Percentiles rank a stretch among this genome's conserved stretches.
Conservation (phyloP, 2,888 invertebrate species). For the Calameuta idolon region DNA sequence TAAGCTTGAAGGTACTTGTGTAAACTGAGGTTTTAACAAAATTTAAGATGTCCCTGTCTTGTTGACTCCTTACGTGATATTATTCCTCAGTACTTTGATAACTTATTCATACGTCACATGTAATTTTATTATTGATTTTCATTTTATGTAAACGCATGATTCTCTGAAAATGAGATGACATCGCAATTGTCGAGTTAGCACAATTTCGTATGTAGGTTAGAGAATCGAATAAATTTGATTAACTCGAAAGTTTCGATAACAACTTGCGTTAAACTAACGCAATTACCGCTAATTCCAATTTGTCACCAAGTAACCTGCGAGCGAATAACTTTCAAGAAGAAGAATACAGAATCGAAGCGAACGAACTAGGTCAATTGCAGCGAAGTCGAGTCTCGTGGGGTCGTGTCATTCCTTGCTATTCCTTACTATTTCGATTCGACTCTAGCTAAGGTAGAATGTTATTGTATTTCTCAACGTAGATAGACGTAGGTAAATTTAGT, state of each 20-base stretch:
- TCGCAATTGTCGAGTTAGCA: constrained; percentile 25
- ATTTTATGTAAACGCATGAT: background rate
- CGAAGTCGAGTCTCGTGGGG: background rate
- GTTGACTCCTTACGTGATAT: too few relatives aligned
- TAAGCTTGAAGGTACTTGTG: too few relatives aligned
- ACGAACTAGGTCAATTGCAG: constrained; percentile 35
- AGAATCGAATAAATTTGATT: constrained; percentile 40
- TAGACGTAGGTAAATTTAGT: too few relatives aligned
- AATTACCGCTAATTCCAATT: constrained; percentile 51
- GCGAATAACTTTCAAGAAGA: constrained; percentile 34
- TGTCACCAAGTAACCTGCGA: constrained; percentile 45
- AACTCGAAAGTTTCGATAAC: constrained; percentile 40
- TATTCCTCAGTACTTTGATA: too few relatives aligned
- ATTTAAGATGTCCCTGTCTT: too few relatives aligned
- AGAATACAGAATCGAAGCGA: constrained; percentile 35
- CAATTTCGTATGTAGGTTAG: constrained; percentile 22
- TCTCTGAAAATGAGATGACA: background rate
- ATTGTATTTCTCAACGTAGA: too few relatives aligned
- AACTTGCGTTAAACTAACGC: constrained; percentile 42
- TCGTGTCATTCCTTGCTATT: background rate
- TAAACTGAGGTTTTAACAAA: too few relatives aligned
- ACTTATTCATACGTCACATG: too few relatives aligned
- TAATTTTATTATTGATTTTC: too few relatives aligned
- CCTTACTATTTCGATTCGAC: background rate
- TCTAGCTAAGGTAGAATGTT: too few relatives aligned